Base-by-base conservation (phyloP, 2,888 invertebrate genomes). In the Morpho helenor region DNA sequence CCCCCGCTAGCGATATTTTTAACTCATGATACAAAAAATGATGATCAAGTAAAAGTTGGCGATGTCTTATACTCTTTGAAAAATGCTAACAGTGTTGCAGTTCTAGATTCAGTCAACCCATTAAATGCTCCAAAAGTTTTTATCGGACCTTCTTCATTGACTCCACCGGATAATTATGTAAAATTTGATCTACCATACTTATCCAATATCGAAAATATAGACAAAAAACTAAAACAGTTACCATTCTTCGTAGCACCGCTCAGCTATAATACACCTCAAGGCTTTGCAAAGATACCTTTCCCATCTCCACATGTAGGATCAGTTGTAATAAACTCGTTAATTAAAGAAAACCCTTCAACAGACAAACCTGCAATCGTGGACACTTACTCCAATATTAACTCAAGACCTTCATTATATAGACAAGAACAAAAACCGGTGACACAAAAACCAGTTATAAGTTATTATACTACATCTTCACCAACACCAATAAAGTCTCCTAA, bases 281-380 rank as follows among this genome's bases (percentile, higher is more conserved):
- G 96, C 3, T 96, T 96, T 74, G 95, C 95, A 0, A 97, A 96
- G 82, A 96, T 97, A 64, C 94, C 96, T 0, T 93, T 97, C 75
- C 96, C 96, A 0, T 94, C 96, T 9, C 96, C 96, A 0, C 96
- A 97, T 70, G 96, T 97, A 0, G 96, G 96, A 1, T 96, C 96
- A 0, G 95, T 97, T 4, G 95, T 97, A 0, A 92, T 96, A 1
- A 94, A 94, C 68, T 90, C 92, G 7, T 82, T 83, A 64, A 88
- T 87, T 31, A 87, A 84, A 60, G 65, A 75, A 9, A 67, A 78
- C 8, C 56, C 76, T n/a, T 66, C 74, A n/a, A 45, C 65, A 9
- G 54, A 62, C 6, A 68, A 73, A 49, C 60, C 73, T 3, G 73
- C 75, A 16, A 51, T 64, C 16, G 68, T 75, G 43, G 70, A 76